phyloP scores from a whole-genome alignment of 2,797 vertebrate genomes.

The Siniperca undulata region DNA sequence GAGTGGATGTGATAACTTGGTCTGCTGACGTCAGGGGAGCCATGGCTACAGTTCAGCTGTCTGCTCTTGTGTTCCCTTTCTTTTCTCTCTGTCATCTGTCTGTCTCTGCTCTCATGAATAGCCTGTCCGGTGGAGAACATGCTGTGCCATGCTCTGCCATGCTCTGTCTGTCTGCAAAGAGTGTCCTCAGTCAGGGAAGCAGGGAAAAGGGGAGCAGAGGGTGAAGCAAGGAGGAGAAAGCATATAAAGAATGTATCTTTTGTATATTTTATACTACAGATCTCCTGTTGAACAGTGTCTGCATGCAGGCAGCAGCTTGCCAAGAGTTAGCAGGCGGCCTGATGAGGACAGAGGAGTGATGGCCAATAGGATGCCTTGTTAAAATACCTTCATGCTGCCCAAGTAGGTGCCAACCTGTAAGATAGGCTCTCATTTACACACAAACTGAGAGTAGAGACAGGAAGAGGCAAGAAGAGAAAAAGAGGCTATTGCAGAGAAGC shows the following conservation, averaged over 20 bases:
- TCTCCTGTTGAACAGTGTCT: constrained; percentile 33
- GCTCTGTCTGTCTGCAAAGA: constrained; percentile 48
- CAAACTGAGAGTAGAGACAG: not conserved
- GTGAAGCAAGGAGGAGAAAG: constrained; percentile 4
- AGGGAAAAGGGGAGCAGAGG: not conserved
- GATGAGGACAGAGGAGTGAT: constrained; percentile 42
- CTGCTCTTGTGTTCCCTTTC: constrained; percentile 59
- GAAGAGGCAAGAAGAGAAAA: not conserved
- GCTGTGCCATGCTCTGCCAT: constrained; percentile 69
- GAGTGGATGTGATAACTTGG: constrained; percentile 38
- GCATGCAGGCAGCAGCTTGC: constrained; percentile 24
- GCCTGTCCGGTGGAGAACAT: constrained; percentile 51
- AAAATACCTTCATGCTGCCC: constrained; percentile 70
- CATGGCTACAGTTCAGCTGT: constrained; percentile 75
- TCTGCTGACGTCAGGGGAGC: constrained; percentile 64
- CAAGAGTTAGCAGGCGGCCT: constrained; percentile 23
- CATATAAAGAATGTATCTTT: constrained; percentile 6
- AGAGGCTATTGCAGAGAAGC: not conserved
- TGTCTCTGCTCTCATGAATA: constrained; percentile 62
- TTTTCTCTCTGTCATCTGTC: constrained; percentile 51
- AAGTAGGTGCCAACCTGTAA: constrained; percentile 73
- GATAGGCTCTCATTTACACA: constrained; percentile 58
- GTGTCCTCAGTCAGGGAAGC: constrained; percentile 17
- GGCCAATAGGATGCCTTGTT: constrained; percentile 64
- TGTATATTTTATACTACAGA: constrained; percentile 3